Base-by-base conservation (phyloP, 2,888 invertebrate genomes). In the Phaonia tiefii region DNA sequence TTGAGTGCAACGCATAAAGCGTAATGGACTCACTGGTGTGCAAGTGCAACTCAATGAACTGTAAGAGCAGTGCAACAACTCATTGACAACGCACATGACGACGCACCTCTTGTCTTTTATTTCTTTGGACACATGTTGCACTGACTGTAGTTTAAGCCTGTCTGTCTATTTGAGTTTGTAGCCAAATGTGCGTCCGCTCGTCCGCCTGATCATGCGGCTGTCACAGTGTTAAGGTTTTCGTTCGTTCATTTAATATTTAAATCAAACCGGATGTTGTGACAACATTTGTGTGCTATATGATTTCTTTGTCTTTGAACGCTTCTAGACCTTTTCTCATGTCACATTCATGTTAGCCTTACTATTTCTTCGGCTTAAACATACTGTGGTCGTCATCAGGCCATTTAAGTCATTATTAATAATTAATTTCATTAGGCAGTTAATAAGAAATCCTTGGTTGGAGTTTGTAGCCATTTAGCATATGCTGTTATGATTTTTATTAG, bases 211-310 rank as follows among this genome's bases (percentile, higher is more conserved):
- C 49, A n/a, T n/a, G n/a, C n/a, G 60, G 10, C 63, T 31, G 69
- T 56, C 26, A 54, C 31, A 31, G 31, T 8, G 13, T 54, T 17
- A 31, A 26, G 58, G 58, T 58, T 31, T 44, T 31, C 37, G 37
- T 49, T 49, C 20, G 49, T 31, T 49, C 20, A 17, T 31, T 37
- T 58, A 72, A 74, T 77, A 78, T 81, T 78, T 72, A 81, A 81
- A 75, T 78, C 77, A 81, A 75, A 81, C 81, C 81, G 81, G 81
- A 81, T 81, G 77, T 81, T 81, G 81, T 81, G 81, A 81, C 80
- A 80, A 67, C 80, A 81, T 78, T 81, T 75, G 81, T 65, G 77
- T 81, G 46, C 46, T 56, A 75, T 74, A 75, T 72, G 75, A 78
- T 75, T 78, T 72, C 67, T 72, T 65, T 51, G 54, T 10, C n/a